phyloP scores from a whole-genome alignment of 1,140 invertebrate genomes.

The Papilio machaon region DNA sequence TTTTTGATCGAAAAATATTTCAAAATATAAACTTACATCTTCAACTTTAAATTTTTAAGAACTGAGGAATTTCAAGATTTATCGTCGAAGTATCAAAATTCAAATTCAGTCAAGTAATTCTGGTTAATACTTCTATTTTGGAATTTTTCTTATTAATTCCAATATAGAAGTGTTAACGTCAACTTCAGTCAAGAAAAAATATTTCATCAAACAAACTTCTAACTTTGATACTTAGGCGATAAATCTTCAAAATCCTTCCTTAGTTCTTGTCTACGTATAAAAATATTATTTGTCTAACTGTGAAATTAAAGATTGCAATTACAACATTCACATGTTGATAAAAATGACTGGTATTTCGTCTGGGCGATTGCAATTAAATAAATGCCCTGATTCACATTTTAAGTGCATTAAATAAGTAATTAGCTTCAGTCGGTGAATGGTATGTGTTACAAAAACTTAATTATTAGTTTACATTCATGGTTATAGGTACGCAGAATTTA shows the following conservation, averaged over 20 bases:
- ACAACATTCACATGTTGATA: not conserved
- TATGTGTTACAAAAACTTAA: not conserved
- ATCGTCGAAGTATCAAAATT: no score
- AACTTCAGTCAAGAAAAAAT: not conserved
- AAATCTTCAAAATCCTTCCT: no score
- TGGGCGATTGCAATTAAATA: not conserved
- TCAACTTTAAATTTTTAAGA: no score
- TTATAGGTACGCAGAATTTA: not conserved
- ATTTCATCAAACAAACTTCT: not conserved
- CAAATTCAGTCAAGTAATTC: no score
- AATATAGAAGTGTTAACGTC: no score
- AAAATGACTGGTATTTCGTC: not conserved
- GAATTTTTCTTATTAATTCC: no score
- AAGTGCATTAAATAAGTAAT: not conserved
- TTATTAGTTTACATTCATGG: not conserved
- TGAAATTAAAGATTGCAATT: not conserved
- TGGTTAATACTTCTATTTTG: no score
- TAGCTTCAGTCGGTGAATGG: not conserved
- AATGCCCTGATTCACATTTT: slow-evolving; percentile 11
- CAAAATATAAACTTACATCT: no score
- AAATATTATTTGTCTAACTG: not conserved
- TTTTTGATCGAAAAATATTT: no score
- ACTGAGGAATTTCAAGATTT: no score
- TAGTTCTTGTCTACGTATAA: no score
- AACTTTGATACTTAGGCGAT: no score